These are phyloP conservation scores for Zoanthus sansibaricus DNA, from an alignment of 92 coral and sea anemone species.

Conservation along the genomic window DNA sequence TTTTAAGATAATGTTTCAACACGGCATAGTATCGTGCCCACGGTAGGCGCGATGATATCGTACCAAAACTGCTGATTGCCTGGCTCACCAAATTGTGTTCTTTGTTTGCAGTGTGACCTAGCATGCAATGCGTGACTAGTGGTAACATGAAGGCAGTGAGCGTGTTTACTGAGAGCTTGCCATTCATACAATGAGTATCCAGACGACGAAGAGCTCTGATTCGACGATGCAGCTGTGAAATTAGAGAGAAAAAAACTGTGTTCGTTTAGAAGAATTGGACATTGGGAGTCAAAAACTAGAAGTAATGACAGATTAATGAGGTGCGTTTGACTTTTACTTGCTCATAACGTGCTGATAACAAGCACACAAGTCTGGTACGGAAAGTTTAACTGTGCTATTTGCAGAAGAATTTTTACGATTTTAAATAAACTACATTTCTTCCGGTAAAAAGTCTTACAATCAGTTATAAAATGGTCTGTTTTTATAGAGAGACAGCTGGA, in stretches of 20 bases:
- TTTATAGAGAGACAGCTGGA: too few species aligned
- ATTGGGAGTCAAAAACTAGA: too few species aligned
- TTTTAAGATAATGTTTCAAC: constrained; percentile 84
- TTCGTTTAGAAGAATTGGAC: too few species aligned
- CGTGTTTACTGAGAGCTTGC: constrained; percentile 73
- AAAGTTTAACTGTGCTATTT: too few species aligned
- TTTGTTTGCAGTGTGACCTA: constrained; percentile 85
- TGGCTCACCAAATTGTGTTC: constrained; percentile 92
- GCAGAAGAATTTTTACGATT: too few species aligned
- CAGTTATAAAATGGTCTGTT: too few species aligned
- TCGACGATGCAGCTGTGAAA: constrained; percentile 92
- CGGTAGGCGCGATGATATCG: constrained; percentile 82
- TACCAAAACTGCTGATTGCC: constrained; percentile 87
- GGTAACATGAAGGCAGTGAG: constrained; percentile 85
- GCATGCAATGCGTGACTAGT: constrained; percentile 85
- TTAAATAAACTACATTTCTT: too few species aligned
- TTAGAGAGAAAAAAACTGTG: neutral
- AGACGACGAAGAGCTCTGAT: constrained; percentile 91
- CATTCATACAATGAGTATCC: constrained; percentile 77
- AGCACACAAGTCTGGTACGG: too few species aligned
- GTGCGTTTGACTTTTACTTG: too few species aligned
- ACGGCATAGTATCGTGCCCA: constrained; percentile 88
- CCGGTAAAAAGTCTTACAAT: too few species aligned
- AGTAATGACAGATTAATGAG: too few species aligned
- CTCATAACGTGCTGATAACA: too few species aligned